These are phyloP conservation scores for Plagiodera versicolora DNA, from an alignment of 2,888 invertebrate species.

Conservation along the genomic window DNA sequence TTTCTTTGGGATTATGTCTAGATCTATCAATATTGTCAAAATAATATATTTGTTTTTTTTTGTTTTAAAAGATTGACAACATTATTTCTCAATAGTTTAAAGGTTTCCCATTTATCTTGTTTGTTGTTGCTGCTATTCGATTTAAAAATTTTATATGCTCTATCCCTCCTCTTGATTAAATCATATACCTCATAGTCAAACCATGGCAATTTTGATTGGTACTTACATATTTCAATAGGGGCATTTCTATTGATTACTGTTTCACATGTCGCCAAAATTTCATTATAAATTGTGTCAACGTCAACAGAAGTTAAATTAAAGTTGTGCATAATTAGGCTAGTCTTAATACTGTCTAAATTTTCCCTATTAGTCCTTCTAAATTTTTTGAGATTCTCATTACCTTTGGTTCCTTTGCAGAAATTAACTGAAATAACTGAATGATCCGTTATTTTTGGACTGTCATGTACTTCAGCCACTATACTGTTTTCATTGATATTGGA, in stretches of 20 bases:
- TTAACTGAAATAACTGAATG: too few relatives aligned
- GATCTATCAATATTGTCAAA: slow-evolving; percentile 5
- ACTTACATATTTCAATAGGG: too few relatives aligned
- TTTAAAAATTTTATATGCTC: too few relatives aligned
- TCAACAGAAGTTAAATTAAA: slow-evolving; percentile 6
- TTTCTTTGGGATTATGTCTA: neutral
- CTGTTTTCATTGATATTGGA: neutral
- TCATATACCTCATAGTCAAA: too few relatives aligned
- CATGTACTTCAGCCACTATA: slow-evolving; percentile 5
- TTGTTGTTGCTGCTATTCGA: neutral
- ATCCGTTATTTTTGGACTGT: neutral
- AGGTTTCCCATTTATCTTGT: neutral
- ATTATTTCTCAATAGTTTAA: slow-evolving; percentile 7
- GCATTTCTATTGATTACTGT: neutral
- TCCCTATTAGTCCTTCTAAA: neutral
- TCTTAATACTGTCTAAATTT: neutral
- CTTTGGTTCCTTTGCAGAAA: too few relatives aligned
- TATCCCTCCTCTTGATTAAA: neutral
- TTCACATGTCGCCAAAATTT: neutral
- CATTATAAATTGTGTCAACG: slow-evolving; percentile 4
- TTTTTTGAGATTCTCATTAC: neutral
- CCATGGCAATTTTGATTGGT: too few relatives aligned
- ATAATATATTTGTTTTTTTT: slow-evolving; percentile 7
- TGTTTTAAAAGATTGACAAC: slow-evolving; percentile 4
- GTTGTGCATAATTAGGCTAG: slow-evolving; percentile 1